Evolutionary conservation across 2,888 invertebrate genomes (phyloP), one percentile per base, ranked within the genome.

Genomic region (Tinea pellionella): DNA sequence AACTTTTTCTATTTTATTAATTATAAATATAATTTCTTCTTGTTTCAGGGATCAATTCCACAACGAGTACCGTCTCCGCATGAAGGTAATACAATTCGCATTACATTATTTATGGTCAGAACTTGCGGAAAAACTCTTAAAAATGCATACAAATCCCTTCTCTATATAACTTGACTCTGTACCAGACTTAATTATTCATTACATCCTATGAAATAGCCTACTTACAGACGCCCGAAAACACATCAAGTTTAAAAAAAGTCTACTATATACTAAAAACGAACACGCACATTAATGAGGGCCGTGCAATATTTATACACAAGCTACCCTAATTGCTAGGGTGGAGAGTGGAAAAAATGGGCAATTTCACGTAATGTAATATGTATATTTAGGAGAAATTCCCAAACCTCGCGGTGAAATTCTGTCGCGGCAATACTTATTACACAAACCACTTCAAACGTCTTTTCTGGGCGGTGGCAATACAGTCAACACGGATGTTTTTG

Each of bases 271-370:
- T 78, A 78, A 80, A 55, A 82, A 77, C 81, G 81, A 82, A 84
- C 84, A 82, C 79, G 81, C 82, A 83, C 85, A 78, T 85, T 87
- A 86, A 86, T 84, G 85, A 83, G 82, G 72, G 72, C 80, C 78
- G 79, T 88, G 83, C 85, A 88, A 87, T 88, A 87, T 88, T 87
- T 87, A 88, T 88, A 85, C 84, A 82, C 82, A 79, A 80, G 78
- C 78, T 74, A 79, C 84, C 87, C 86, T 88, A 88, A 88, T 88
- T 87, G 88, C 80, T 82, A 77, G 88, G 88, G 88, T 83, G 86
- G 87, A 85, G 86, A 87, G 87, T 85, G 87, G 82, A 86, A 87
- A 88, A 88, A 88, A 87, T 86, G 86, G 88, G 83, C 87, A 88
- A 88, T 88, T 87, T 84, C 81, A 84, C 86, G 86, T 86, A 86